These are phyloP conservation scores for Amorpha juglandis DNA, from an alignment of 2,888 invertebrate species.

Conservation along the genomic window DNA sequence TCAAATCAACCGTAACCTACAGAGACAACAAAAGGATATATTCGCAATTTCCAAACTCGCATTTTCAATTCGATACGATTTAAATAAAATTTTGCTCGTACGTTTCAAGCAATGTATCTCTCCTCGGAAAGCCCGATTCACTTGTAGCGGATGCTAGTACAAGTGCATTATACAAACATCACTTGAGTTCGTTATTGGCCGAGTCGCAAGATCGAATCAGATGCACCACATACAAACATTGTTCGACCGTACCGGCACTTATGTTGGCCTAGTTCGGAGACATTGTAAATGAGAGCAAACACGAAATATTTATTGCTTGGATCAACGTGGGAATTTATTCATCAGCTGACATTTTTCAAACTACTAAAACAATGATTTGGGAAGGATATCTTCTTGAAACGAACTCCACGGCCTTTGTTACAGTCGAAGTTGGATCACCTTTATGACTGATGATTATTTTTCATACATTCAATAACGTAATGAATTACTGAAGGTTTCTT, in stretches of 20 bases:
- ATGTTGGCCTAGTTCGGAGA: slow-evolving; percentile 27
- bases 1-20: background rate
- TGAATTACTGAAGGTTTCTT: too few relatives aligned
- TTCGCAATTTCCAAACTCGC: background rate
- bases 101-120: slow-evolving; percentile 27
- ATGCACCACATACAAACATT: slow-evolving; percentile 37
- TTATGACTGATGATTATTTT: too few relatives aligned
- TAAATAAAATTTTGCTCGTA: slow-evolving; percentile 24
- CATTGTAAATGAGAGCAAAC: slow-evolving; percentile 30
- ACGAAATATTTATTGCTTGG: slow-evolving; percentile 19
- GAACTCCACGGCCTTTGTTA: too few relatives aligned
- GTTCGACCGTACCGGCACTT: slow-evolving; percentile 22
- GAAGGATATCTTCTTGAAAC: background rate
- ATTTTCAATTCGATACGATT: slow-evolving; percentile 21
- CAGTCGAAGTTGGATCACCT: too few relatives aligned
- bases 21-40: slow-evolving; percentile 6
- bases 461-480: too few relatives aligned
- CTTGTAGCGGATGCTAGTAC: slow-evolving; percentile 34
- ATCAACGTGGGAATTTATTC: background rate
- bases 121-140: slow-evolving; percentile 29
- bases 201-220: slow-evolving; percentile 50
- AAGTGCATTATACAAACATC: slow-evolving; percentile 59
- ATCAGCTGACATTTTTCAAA: background rate
- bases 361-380: background rate
- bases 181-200: slow-evolving; percentile 53